Base-by-base conservation (phyloP, 2,797 vertebrate species). In the Sebastes iracundus region DNA sequence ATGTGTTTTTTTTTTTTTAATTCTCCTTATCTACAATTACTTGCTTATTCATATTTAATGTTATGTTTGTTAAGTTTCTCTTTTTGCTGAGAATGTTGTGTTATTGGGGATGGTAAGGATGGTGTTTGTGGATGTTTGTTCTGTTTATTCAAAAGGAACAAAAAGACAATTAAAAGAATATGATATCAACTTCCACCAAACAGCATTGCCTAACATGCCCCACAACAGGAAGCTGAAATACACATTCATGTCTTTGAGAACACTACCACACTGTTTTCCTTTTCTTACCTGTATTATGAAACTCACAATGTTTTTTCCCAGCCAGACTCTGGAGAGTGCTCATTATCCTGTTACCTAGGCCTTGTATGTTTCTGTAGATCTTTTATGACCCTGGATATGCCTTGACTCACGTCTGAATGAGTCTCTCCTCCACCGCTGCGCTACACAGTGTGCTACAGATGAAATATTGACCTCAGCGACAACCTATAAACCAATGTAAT, bases 211-310 rank as follows among this genome's bases (percentile, higher is more conserved):
- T 9, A 14, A 72, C 28, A 64, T 20, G 59, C 30, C 70, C 59
- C 77, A 65, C 9, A 20, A 46, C 9, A 75, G 27, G 23, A 72
- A 42, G 28, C 52, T 49, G 5, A 68, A 38, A 7, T 52, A 30
- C 10, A 32, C 6, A 35, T n/a, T 38, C 13, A 22, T 11, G 28
- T 69, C 59, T 77, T 32, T 82, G 22, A 72, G 53, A 75, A 35
- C 20, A 28, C 5, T 27, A 12, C 18, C n/a, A 46, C 42, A 42
- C 32, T 46, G 42, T 59, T 49, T 25, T 16, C 12, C 4, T 46
- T 28, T 5, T 32, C 55, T 22, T 30, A 70, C 32, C 55, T 83
- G 35, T 25, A 56, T 61, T 73, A 75, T 35, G 16, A 79, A 75
- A 53, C 23, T 70, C 35, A 9, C n/a, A 62, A 68, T 42, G 59